phyloP scores from a whole-genome alignment of 1,140 invertebrate species.

The Trypoxylus dichotomus region DNA sequence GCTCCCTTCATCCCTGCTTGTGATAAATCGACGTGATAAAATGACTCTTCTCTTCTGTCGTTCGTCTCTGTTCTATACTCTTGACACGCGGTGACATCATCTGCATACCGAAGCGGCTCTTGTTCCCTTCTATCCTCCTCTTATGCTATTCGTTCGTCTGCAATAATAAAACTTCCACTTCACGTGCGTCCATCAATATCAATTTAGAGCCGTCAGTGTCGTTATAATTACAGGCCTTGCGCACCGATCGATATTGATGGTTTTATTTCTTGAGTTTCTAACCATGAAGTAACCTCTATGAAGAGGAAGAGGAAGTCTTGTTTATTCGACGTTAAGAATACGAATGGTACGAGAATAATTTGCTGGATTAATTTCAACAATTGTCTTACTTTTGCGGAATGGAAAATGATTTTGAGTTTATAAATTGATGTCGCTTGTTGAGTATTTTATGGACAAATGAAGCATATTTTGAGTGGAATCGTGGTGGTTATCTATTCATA shows the following conservation, averaged over 20 bases:
- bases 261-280: neutral
- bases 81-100: neutral
- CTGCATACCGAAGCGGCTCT: neutral
- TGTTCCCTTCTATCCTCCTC: neutral
- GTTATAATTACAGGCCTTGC: neutral
- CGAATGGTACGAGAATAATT: no score
- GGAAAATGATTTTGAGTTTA: no score
- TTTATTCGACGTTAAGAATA: no score
- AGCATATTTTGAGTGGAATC: no score
- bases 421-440: no score
- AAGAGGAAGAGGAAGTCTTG: neutral
- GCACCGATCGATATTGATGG: neutral
- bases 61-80: neutral
- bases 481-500: no score
- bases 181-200: conserved; percentile 21
- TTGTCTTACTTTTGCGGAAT: no score
- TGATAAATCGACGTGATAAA: conserved; percentile 24
- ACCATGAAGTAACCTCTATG: no score
- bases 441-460: no score
- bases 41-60: neutral
- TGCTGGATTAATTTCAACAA: no score
- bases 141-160: neutral
- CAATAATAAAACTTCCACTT: conserved; percentile 22
- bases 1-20: neutral
- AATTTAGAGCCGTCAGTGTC: neutral